Conservation (phyloP, 2,888 invertebrate species). For the Orthonychiurus folsomi region DNA sequence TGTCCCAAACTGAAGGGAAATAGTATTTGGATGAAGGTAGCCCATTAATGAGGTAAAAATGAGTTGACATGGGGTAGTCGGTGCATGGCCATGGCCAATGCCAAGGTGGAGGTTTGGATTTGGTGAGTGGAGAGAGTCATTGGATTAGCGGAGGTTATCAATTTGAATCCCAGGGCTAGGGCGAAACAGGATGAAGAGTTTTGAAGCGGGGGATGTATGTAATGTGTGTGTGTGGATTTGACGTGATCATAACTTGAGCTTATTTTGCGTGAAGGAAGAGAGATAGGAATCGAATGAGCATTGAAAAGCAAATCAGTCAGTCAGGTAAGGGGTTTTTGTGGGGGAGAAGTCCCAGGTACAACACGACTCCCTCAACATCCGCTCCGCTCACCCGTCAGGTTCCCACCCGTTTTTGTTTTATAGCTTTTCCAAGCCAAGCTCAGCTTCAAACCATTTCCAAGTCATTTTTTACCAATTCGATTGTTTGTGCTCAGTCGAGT, state of each 20-base stretch:
- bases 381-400: conserved; percentile 1
- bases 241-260: conserved; percentile 18
- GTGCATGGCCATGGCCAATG: no score
- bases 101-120: conserved; percentile 1
- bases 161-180: conserved; percentile 5
- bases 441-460: neutral
- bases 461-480: conserved; percentile 23
- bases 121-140: conserved; percentile 8
- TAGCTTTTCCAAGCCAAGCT: neutral
- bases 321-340: no score
- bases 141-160: conserved; percentile 8
- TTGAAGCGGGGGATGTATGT: no score
- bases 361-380: no score
- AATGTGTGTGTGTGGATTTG: neutral
- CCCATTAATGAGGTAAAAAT: no score
- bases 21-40: no score
- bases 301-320: conserved; percentile 32
- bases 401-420: conserved; percentile 1
- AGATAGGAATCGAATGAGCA: conserved; percentile 33
- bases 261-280: conserved; percentile 25
- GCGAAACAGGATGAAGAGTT: neutral
- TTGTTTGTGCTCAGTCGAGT: conserved; percentile 41
- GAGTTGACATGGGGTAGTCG: no score
- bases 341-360: no score
- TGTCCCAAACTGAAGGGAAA: no score